Evolutionary conservation across 2,888 invertebrate species (phyloP), one percentile per base, ranked within the genome.

Genomic region (Xestoiulus laeticollis): DNA sequence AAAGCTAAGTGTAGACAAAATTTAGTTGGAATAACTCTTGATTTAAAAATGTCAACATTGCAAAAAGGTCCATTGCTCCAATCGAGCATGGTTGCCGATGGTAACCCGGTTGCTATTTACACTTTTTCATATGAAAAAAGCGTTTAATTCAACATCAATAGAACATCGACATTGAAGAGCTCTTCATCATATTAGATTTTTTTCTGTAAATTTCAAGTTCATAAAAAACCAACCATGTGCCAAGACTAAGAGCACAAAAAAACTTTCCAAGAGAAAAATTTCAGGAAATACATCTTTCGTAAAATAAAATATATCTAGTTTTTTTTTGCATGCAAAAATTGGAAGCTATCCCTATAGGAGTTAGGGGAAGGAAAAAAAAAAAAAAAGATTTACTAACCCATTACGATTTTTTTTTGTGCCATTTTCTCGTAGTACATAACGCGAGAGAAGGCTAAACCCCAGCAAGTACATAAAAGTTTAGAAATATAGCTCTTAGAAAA

Each of bases 321-420:
- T 59, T 59, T 59, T 26, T 68, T 26, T 26, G 68, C 68, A 26
- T 68, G 68, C 68, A 68, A 68, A 68, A 68, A 68, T 68, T 26
- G 26, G 26, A 26, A 26, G 68, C 68, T 26, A 68, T 26, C n/a
- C 68, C 68, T 12, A 12, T 16, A 12, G 26, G 19, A 59, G 26
- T 26, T 1, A 10, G 12, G 26, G 16, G 48, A 48, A 48, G 16
- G 16, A 8, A 12, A 2, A n/a, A n/a, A 68, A 68, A 68, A 68
- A 68, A 68, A 68, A 68, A 68, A 68, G 68, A 68, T 68, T 68
- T 68, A 68, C 68, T 68, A 68, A 68, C 26, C 68, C 68, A 68
- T 68, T 68, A 68, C 26, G 68, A 19, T 8, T 59, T 59, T 59
- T 68, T 68, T 68, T n/a, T 59, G 19, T 26, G 14, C 68, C n/a